Percentiles rank a stretch among this genome's conserved stretches.
Evolutionary conservation across 2,888 invertebrate genomes (phyloP).

Genomic region (Lasius platythorax): DNA sequence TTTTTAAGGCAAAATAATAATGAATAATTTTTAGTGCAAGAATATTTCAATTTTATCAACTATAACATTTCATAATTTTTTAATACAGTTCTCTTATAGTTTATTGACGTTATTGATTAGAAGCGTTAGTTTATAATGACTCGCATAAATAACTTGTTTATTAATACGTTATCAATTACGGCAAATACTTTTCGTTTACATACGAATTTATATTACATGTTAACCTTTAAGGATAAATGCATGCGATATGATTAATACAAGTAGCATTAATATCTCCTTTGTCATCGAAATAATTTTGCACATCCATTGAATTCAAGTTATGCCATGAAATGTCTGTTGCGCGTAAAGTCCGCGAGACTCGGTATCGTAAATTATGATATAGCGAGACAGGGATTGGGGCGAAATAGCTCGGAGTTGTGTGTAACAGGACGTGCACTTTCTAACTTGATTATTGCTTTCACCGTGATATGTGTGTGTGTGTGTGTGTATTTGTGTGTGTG

Average conservation of each 20-base stretch:
- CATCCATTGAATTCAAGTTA: slow-evolving; percentile 39
- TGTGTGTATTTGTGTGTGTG: too few species aligned
- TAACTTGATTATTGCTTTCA: slow-evolving; percentile 43
- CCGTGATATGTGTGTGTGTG: background rate
- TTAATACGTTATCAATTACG: slow-evolving; percentile 25
- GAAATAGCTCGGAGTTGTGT: slow-evolving; percentile 27
- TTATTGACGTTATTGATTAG: slow-evolving; percentile 7
- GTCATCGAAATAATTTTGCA: slow-evolving; percentile 22
- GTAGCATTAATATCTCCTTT: slow-evolving; percentile 32
- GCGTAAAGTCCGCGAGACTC: slow-evolving; percentile 32
- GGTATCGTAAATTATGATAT: slow-evolving; percentile 35
- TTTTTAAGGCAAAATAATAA: background rate
- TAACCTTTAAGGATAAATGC: slow-evolving; percentile 35
- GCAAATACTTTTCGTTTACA: slow-evolving; percentile 15
- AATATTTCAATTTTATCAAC: background rate
- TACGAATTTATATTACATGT: slow-evolving; percentile 18
- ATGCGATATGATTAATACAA: slow-evolving; percentile 12
- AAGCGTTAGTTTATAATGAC: background rate
- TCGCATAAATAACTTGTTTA: slow-evolving; percentile 16
- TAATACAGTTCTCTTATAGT: background rate
- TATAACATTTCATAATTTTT: background rate
- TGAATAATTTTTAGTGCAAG: background rate
- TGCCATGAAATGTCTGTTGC: slow-evolving; percentile 14
- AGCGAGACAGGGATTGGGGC: slow-evolving; percentile 12
- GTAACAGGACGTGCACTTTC: slow-evolving; percentile 38